phyloP scores from a whole-genome alignment of 2,888 invertebrate genomes.

The Aleiodes leptofemur region DNA sequence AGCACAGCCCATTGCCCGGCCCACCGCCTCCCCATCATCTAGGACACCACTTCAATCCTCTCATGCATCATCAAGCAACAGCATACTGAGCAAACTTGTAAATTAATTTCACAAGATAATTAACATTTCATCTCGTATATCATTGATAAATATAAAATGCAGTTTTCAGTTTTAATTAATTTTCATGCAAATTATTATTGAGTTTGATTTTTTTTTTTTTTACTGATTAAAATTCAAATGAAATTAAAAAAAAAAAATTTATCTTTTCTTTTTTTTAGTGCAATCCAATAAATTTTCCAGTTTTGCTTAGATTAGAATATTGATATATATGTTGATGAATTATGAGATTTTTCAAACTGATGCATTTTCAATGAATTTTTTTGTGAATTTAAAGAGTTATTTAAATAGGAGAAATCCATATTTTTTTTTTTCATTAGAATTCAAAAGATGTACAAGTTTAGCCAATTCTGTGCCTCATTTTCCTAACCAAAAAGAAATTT shows the following conservation, averaged over 20 bases:
- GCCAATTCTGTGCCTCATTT: conserved; percentile 67
- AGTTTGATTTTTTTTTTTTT: background rate
- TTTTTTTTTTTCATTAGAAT: background rate
- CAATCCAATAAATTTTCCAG: background rate
- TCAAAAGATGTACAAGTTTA: conserved; percentile 58
- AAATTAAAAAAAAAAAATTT: background rate
- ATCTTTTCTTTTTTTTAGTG: no score
- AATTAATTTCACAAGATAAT: no score
- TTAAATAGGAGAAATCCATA: background rate
- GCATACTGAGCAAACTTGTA: conserved; percentile 66
- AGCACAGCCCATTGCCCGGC: conserved; percentile 81
- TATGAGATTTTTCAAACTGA: no score
- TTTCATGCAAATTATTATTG: conserved; percentile 1
- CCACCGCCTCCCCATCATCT: conserved; percentile 83
- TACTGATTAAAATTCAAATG: background rate
- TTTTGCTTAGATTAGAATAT: background rate
- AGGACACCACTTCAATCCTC: conserved; percentile 78
- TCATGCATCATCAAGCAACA: conserved; percentile 79
- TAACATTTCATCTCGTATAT: no score
- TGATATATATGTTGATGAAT: background rate
- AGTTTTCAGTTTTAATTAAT: background rate
- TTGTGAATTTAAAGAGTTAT: background rate
- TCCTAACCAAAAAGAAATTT: conserved; percentile 54
- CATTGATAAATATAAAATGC: no score
- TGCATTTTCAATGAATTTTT: background rate